Conservation (phyloP, 1,140 invertebrate genomes). For the Listronotus oregonensis region DNA sequence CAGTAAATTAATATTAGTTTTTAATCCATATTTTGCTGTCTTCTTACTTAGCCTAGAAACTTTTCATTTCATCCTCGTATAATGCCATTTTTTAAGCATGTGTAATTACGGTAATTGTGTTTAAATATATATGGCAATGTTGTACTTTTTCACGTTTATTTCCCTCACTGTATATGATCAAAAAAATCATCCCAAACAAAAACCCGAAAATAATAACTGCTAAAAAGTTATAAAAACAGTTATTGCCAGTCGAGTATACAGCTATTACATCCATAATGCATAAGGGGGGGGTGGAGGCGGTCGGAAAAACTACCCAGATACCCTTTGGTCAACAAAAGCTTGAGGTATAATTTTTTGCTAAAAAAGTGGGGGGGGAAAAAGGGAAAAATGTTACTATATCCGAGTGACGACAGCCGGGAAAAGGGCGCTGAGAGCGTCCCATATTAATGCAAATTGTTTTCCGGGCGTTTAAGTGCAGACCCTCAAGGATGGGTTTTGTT, state of each 20-base stretch:
- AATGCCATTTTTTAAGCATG: too few relatives aligned
- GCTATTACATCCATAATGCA: constrained; percentile 46
- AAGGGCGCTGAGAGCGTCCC: constrained; percentile 11
- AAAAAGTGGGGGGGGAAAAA: constrained; percentile 45
- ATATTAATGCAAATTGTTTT: constrained; percentile 46
- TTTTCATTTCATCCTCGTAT: too few relatives aligned
- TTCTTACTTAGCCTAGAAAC: too few relatives aligned
- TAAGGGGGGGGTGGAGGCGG: constrained; percentile 33
- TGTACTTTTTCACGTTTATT: too few relatives aligned
- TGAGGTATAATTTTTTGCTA: constrained; percentile 49
- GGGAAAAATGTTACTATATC: constrained; percentile 51
- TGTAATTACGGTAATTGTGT: too few relatives aligned
- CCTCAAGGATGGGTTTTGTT: neutral
- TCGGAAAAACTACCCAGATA: constrained; percentile 39
- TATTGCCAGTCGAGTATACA: constrained; percentile 30
- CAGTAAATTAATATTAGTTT: too few relatives aligned
- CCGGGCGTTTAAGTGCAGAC: constrained; percentile 6
- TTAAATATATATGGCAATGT: too few relatives aligned
- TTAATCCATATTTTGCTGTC: too few relatives aligned
- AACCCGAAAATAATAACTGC: constrained; percentile 36
- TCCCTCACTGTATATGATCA: neutral
- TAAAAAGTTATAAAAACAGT: constrained; percentile 38
- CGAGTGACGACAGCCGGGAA: constrained; percentile 37
- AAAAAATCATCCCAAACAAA: neutral
- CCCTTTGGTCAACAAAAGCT: constrained; percentile 45